These are phyloP conservation scores for Pangasius krempfi DNA, from an alignment of 2,797 vertebrate species.

Conservation along the genomic window DNA sequence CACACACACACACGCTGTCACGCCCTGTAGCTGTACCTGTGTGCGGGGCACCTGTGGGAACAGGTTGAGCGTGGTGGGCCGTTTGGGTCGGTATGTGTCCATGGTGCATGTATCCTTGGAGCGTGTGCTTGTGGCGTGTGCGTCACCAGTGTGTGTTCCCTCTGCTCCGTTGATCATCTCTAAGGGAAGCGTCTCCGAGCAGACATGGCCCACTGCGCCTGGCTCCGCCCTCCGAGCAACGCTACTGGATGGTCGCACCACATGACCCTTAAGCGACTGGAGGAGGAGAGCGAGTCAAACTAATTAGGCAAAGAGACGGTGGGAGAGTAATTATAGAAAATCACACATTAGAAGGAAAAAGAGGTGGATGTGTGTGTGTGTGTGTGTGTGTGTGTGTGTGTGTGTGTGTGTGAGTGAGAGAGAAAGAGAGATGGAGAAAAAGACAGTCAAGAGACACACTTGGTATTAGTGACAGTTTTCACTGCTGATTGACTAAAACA, in stretches of 20 bases:
- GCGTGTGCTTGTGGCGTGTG: constrained; percentile 68
- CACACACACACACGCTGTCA: constrained; percentile 24
- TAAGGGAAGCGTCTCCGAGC: constrained; percentile 94
- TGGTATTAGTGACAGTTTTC: not conserved
- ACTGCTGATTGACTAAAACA: not conserved
- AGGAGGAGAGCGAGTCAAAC: constrained; percentile 40
- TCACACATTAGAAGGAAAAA: not conserved
- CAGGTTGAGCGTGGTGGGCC: constrained; percentile 94
- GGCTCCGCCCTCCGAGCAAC: constrained; percentile 79
- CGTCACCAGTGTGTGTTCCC: constrained; percentile 70
- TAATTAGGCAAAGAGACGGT: constrained; percentile 26
- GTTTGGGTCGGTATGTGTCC: constrained; percentile 91
- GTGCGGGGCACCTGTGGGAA: constrained; percentile 93
- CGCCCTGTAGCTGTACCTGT: constrained; percentile 81
- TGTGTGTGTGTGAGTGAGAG: too few relatives aligned
- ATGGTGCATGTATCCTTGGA: constrained; percentile 89
- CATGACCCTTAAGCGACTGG: constrained; percentile 80
- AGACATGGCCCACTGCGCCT: constrained; percentile 83
- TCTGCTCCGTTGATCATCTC: constrained; percentile 90
- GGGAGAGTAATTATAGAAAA: constrained; percentile 17
- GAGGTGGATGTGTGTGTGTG: too few relatives aligned
- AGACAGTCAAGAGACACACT: not conserved
- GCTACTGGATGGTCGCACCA: constrained; percentile 80
- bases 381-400: too few relatives aligned
- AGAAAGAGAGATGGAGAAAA: not conserved